Percentiles rank a stretch among this genome's conserved stretches.
Conservation (phyloP, 2,797 vertebrate species). For the Coccyzus lansbergi region DNA sequence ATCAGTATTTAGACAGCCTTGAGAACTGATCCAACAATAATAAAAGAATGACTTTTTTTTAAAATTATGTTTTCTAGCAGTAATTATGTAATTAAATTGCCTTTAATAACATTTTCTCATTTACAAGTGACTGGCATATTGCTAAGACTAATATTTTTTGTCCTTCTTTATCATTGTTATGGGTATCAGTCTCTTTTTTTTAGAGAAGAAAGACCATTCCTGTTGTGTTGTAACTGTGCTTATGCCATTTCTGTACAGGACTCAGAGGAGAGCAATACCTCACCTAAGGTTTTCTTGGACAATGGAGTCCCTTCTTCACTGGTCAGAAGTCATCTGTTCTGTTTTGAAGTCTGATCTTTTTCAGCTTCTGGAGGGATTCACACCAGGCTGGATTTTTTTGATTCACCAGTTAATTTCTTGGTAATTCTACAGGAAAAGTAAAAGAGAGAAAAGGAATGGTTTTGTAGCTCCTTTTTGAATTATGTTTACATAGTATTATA, state of each 20-base stretch:
- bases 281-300: not conserved
- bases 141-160: constrained; percentile 42
- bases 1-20: constrained; percentile 41
- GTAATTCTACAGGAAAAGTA: not conserved
- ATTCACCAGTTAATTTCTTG: not conserved
- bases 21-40: not conserved
- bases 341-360: not conserved
- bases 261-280: not conserved
- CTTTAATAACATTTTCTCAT: not conserved
- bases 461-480: not conserved
- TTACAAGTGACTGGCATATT: not conserved
- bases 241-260: not conserved
- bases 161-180: constrained; percentile 5
- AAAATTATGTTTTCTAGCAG: not conserved
- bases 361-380: not conserved
- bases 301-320: not conserved
- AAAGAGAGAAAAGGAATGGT: not conserved
- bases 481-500: not conserved
- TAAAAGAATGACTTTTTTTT: not conserved
- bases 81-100: not conserved
- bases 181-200: not conserved
- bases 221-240: not conserved
- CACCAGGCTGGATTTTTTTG: not conserved
- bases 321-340: not conserved
- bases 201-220: not conserved